phyloP scores from a whole-genome alignment of 1,140 invertebrate species.

The Papilio polytes region DNA sequence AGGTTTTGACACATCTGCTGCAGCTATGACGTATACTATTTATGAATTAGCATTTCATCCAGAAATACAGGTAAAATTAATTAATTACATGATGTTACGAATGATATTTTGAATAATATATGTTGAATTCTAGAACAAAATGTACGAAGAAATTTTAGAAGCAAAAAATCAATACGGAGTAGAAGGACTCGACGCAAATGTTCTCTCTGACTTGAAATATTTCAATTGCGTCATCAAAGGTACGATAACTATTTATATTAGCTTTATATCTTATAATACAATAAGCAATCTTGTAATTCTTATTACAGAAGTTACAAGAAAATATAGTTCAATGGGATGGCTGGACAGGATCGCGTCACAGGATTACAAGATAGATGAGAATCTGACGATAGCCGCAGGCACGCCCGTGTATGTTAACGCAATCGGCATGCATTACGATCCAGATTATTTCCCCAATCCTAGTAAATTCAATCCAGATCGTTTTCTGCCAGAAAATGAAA shows the following conservation, averaged over 20 bases:
- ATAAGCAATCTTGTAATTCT: not conserved
- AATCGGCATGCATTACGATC: constrained; percentile 80
- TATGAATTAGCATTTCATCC: constrained; percentile 55
- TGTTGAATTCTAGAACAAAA: constrained; percentile 57
- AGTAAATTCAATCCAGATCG: constrained; percentile 83
- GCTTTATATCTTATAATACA: not conserved
- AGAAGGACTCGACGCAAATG: constrained; percentile 41
- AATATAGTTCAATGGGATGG: constrained; percentile 82
- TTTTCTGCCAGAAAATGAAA: constrained; percentile 78
- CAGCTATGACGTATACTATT: constrained; percentile 42
- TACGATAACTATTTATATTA: constrained; percentile 2
- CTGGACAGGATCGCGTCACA: constrained; percentile 71
- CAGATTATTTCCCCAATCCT: constrained; percentile 82
- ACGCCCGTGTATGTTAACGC: constrained; percentile 59
- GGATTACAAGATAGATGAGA: constrained; percentile 74
- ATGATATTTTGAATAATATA: constrained; percentile 36
- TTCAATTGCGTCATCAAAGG: constrained; percentile 53
- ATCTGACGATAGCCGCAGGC: constrained; percentile 69
- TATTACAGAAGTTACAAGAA: constrained; percentile 83
- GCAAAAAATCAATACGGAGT: constrained; percentile 42
- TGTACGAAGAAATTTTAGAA: constrained; percentile 40
- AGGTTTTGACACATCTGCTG: constrained; percentile 55
- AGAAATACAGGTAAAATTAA: constrained; percentile 51
- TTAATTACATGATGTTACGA: not conserved
- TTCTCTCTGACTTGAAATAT: constrained; percentile 46